phyloP scores from a whole-genome alignment of 2,797 vertebrate species.

The Galagoides demidoff region DNA sequence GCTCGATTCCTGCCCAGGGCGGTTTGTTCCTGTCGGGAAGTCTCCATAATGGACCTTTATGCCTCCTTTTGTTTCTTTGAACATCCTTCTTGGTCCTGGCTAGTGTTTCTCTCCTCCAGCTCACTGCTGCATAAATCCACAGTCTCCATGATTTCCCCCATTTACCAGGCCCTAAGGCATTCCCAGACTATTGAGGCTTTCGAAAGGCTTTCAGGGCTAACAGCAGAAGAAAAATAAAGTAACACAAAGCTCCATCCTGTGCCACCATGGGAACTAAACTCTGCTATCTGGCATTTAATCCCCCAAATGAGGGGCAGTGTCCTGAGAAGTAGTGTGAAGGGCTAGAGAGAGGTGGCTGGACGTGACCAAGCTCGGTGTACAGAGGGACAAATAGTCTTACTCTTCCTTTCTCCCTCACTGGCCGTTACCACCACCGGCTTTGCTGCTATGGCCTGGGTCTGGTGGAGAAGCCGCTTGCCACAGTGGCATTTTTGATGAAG shows the following conservation, averaged over 20 bases:
- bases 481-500: not conserved
- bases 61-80: constrained; percentile 42
- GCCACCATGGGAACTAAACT: constrained; percentile 27
- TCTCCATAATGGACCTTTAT: not conserved
- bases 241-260: constrained; percentile 6
- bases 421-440: fast-evolving
- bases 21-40: not conserved
- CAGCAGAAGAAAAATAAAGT: constrained; percentile 24
- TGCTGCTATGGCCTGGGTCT: not conserved
- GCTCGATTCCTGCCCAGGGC: not conserved
- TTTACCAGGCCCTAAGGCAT: constrained; percentile 24
- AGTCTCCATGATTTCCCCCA: not conserved
- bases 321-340: not conserved
- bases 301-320: not conserved
- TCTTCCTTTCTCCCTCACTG: not conserved
- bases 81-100: not conserved
- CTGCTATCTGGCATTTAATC: not conserved
- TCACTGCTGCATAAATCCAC: not conserved
- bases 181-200: constrained; percentile 10
- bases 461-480: not conserved
- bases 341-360: not conserved
- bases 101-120: not conserved
- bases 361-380: not conserved
- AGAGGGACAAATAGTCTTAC: not conserved
- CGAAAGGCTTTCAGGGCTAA: constrained; percentile 59